Evolutionary conservation across 2,113 vertebrate genomes (phyloP), one percentile per base, ranked within the genome.

Genomic region (Tauraco erythrolophus): DNA sequence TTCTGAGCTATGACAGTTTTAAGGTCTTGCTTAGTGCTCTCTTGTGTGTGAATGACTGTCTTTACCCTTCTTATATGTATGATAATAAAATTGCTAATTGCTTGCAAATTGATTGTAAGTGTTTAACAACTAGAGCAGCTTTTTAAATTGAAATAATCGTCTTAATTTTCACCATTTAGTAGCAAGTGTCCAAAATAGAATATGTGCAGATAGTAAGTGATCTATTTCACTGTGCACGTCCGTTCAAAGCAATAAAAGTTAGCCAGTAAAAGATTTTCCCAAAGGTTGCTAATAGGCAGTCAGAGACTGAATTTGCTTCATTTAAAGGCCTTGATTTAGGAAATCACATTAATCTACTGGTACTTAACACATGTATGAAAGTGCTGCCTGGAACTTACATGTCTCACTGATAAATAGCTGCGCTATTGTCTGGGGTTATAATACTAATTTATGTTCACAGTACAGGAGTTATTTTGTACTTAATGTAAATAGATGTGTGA

Each of bases 241-340:
- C 27, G n/a, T 82, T 92, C 50, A 35, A 64, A 74, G 54, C 62
- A 74, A 83, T 93, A 69, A 22, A 89, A 94, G 60, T 70, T 87
- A 78, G 12, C 35, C 65, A 76, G 12, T 57, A 66, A 64, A 89
- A 92, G n/a, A 62, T 77, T 90, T 80, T 69, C 75, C 68, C 28
- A 51, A 66, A 80, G 39, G 50, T 79, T 77, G 31, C 31, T 93
- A 71, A 76, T 35, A 85, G 61, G 57, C 45, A 76, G 41, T 88
- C 21, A 7, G 66, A 91, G 57, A 64, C 90, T 57, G 25, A 91
- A 84, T 72, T 78, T 92, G 3, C 61, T 75, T 58, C 61, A 69
- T 14, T 69, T 96, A 56, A 87, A 93, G 74, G 14, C 35, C 39
- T 87, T 87, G 60, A 75, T 80, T 71, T 92, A 96, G 74, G 77